A percentile compares a stretch with the other conserved stretches of the same genome.
phyloP scores from a whole-genome alignment of 2,888 invertebrate genomes.

The Agrotis clavis region DNA sequence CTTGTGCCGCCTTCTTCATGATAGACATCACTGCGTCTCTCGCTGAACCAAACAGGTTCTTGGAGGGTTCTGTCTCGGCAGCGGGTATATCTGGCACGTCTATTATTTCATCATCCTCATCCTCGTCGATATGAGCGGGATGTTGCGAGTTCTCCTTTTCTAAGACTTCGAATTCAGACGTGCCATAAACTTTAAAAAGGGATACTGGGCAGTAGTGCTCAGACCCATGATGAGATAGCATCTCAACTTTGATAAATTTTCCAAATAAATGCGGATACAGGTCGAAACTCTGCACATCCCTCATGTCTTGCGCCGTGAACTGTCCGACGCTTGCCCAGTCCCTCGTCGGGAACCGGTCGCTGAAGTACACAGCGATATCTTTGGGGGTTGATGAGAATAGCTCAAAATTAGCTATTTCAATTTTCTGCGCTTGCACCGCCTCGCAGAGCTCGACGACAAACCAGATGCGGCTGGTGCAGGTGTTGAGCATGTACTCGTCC shows the following conservation, averaged over 20 bases:
- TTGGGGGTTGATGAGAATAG: slow-evolving; percentile 99
- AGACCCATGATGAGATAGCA: slow-evolving; percentile 98
- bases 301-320: slow-evolving; percentile 96
- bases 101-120: slow-evolving; percentile 93
- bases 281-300: slow-evolving; percentile 96
- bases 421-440: slow-evolving; percentile 98
- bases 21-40: slow-evolving; percentile 97
- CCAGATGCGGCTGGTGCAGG: slow-evolving; percentile 98
- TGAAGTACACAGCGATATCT: slow-evolving; percentile 96
- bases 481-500: slow-evolving; percentile 99
- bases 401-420: slow-evolving; percentile 99
- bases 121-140: slow-evolving; percentile 92
- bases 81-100: slow-evolving; percentile 89
- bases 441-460: slow-evolving; percentile 99
- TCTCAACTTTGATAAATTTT: slow-evolving; percentile 97
- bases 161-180: slow-evolving; percentile 97
- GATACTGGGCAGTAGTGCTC: slow-evolving; percentile 99
- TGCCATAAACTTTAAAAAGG: slow-evolving; percentile 98
- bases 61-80: slow-evolving; percentile 89
- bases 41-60: slow-evolving; percentile 96
- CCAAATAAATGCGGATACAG: slow-evolving; percentile 95
- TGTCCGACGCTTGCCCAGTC: slow-evolving; percentile 98
- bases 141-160: slow-evolving; percentile 95
- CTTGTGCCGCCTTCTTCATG: slow-evolving; percentile 97
- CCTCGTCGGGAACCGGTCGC: slow-evolving; percentile 97